phyloP scores from a whole-genome alignment of 2,113 vertebrate genomes.

The Odontesthes bonariensis region DNA sequence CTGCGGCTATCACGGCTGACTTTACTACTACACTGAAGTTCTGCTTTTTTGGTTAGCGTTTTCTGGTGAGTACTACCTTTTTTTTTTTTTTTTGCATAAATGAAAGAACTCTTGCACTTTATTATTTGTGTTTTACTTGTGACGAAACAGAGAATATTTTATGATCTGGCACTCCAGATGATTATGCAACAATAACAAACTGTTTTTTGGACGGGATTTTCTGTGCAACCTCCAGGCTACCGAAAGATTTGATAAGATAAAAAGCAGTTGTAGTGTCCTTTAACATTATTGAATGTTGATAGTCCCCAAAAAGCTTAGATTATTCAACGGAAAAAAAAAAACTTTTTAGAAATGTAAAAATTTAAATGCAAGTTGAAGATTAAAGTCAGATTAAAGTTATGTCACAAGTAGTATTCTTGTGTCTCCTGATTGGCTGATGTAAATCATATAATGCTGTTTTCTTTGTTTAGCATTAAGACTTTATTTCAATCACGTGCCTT shows the following conservation, averaged over 20 bases:
- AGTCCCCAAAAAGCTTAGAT: background rate
- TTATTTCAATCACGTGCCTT: conserved; percentile 7
- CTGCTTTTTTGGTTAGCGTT: conserved; percentile 45
- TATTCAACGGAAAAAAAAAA: background rate
- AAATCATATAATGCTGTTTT: conserved; percentile 34
- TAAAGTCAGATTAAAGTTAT: conserved; percentile 14
- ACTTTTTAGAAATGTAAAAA: background rate
- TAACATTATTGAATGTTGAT: background rate
- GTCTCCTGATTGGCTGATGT: background rate
- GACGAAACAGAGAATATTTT: background rate
- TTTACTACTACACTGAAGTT: conserved; percentile 41
- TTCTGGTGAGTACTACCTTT: conserved; percentile 72
- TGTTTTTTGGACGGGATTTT: background rate
- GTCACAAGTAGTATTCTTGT: background rate
- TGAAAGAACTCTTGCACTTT: conserved; percentile 4
- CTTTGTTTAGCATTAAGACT: conserved; percentile 41
- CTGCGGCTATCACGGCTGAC: conserved; percentile 9
- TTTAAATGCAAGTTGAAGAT: conserved; percentile 21
- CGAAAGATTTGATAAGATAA: background rate
- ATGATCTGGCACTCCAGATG: background rate
- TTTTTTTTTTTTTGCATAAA: background rate
- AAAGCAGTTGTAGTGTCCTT: background rate
- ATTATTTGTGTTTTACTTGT: background rate
- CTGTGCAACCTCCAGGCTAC: background rate
- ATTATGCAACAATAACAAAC: conserved; percentile 3